Evolutionary conservation across 1,140 invertebrate species (phyloP).

Genomic region (Teleopsis dalmanni): DNA sequence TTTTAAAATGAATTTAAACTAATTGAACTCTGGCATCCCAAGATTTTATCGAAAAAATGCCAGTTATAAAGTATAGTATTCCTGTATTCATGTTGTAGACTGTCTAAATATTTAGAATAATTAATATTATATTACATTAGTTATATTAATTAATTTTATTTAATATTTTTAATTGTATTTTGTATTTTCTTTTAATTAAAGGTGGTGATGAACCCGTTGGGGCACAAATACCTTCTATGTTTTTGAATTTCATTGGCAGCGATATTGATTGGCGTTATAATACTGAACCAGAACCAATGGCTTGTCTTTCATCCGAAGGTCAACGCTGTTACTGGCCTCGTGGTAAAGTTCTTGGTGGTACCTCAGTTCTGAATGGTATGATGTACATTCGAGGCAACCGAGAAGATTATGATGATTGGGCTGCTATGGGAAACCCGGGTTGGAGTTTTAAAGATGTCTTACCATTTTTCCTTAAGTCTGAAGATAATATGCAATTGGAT

Average conservation of each 20-base stretch:
- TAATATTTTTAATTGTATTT: too few relatives aligned
- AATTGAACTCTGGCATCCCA: too few relatives aligned
- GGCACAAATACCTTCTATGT: conserved; percentile 76
- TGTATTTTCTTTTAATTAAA: conserved; percentile 23
- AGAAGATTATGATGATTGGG: conserved; percentile 88
- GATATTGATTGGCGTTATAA: conserved; percentile 81
- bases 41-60: too few relatives aligned
- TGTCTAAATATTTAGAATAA: too few relatives aligned
- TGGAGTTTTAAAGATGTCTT: conserved; percentile 87
- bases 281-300: conserved; percentile 77
- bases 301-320: conserved; percentile 68
- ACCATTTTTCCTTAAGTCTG: conserved; percentile 80
- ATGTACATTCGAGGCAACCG: conserved; percentile 90
- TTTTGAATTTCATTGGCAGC: conserved; percentile 71
- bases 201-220: conserved; percentile 73
- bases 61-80: too few relatives aligned
- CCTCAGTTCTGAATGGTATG: conserved; percentile 93
- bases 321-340: conserved; percentile 73
- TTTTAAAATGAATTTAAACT: too few relatives aligned
- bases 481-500: conserved; percentile 71
- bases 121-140: too few relatives aligned
- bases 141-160: too few relatives aligned
- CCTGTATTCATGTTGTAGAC: too few relatives aligned
- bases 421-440: conserved; percentile 71
- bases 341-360: conserved; percentile 84